Base-by-base conservation (phyloP, 2,888 invertebrate genomes). In the Invenusta paracnida region DNA sequence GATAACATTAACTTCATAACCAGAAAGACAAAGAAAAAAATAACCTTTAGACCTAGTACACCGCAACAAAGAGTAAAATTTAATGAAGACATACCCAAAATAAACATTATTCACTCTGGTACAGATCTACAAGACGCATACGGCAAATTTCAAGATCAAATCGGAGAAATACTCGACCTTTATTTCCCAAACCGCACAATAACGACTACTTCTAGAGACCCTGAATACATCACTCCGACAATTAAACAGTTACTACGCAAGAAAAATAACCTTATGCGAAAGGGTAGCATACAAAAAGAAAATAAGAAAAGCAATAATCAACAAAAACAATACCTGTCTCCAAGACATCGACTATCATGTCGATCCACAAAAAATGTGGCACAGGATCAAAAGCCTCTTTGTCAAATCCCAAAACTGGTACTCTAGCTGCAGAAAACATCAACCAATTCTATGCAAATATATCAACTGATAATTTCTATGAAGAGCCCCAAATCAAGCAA, bases 381-480 rank as follows among this genome's bases (percentile, higher is more conserved):
- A 73, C 73, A 13, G 73, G 73, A 73, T 73, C 73, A 73, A 73
- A 73, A 73, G 73, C 73, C 5, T 73, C 17, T 73, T 73, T 73
- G 73, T 73, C 73, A 73, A 73, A 73, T 73, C 73, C 73, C 73
- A 73, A 73, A 73, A 73, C 73, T 73, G 73, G 27, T 23, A 73
- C 17, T 25, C 73, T 73, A 73, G 23, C 73, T 73, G 73, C 73
- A 73, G 73, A 73, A 73, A 73, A 73, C 73, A 73, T 73, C 27
- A 73, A 73, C 73, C 73, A 73, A 73, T 73, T 13, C 73, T 73
- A 73, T 25, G 73, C 73, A 73, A 73, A 73, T 73, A 73, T 73
- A 73, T 73, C 73, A 73, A 73, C 73, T 73, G 73, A 73, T 73
- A 73, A 73, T 73, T 73, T 73, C 73, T 73, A 73, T 73, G 73